These are phyloP conservation scores for Tenrec ecaudatus DNA, from an alignment of 2,113 vertebrate genomes.

Conservation along the genomic window DNA sequence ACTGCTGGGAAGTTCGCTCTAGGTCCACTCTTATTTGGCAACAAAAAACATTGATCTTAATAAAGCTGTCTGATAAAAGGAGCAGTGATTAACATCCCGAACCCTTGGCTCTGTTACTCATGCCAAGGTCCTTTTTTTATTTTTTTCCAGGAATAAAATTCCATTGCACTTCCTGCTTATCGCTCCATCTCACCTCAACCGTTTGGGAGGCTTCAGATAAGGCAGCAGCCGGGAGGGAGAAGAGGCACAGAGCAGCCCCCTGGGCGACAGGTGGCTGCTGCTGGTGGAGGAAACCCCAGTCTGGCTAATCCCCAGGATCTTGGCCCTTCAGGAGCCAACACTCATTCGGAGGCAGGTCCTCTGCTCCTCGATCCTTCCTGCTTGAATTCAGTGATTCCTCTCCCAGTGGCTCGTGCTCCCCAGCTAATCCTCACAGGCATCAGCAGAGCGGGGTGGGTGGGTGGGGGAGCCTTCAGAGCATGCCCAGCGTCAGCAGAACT, in stretches of 20 bases:
- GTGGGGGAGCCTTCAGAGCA: background rate
- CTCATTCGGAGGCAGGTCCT: background rate
- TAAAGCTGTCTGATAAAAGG: constrained; percentile 92
- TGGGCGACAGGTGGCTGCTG: constrained; percentile 29
- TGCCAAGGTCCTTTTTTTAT: constrained; percentile 75
- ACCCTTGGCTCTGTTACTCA: constrained; percentile 72
- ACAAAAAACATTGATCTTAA: constrained; percentile 91
- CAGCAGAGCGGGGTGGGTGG: background rate
- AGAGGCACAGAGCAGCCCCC: fast-evolving
- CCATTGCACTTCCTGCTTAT: constrained; percentile 74
- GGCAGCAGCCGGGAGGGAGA: background rate
- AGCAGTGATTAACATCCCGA: constrained; percentile 89
- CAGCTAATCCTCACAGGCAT: background rate
- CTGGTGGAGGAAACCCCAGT: background rate
- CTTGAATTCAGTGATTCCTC: background rate
- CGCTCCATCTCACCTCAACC: constrained; percentile 71
- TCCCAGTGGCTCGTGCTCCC: background rate
- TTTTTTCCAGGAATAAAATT: constrained; percentile 83
- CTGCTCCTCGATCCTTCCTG: background rate
- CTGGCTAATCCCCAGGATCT: background rate
- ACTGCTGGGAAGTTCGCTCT: constrained; percentile 91
- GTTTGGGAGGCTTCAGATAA: constrained; percentile 56
- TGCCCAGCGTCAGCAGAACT: background rate
- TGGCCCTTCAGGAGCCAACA: background rate
- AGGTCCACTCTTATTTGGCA: constrained; percentile 90